Percentiles rank a stretch among this genome's conserved stretches.
Conservation (phyloP, 2,888 invertebrate genomes). For the Aleiodes leptofemur region DNA sequence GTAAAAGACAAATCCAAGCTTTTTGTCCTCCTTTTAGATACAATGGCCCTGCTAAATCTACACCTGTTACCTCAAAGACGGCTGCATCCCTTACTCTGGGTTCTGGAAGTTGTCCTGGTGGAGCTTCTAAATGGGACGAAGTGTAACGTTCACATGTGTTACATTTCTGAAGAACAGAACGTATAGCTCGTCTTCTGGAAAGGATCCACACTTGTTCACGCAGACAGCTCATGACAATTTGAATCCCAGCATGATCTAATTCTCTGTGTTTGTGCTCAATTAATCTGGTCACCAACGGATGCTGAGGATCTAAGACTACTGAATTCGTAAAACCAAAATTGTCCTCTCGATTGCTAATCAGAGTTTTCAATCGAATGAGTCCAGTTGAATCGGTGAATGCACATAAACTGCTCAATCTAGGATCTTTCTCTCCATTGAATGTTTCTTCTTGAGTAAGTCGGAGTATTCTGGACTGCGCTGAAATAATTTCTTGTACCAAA, state of each 20-base stretch:
- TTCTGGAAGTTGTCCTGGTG: constrained; percentile 56
- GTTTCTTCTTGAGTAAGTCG: background rate
- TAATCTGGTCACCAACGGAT: constrained; percentile 12
- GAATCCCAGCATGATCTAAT: background rate
- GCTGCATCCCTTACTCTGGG: constrained; percentile 60
- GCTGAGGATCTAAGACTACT: constrained; percentile 31
- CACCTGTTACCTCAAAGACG: constrained; percentile 64
- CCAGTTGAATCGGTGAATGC: constrained; percentile 8
- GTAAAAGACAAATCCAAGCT: constrained; percentile 55
- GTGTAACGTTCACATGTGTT: constrained; percentile 48
- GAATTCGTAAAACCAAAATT: constrained; percentile 28
- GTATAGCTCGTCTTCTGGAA: constrained; percentile 35
- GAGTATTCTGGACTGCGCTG: constrained; percentile 1
- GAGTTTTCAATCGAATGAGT: constrained; percentile 47
- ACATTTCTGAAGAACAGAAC: constrained; percentile 35
- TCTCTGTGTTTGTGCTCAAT: background rate
- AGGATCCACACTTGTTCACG: constrained; percentile 46
- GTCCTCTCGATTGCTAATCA: constrained; percentile 39
- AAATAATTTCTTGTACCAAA: background rate
- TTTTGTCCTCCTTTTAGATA: constrained; percentile 58
- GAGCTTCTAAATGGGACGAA: constrained; percentile 46
- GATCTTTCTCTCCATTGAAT: background rate
- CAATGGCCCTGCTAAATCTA: constrained; percentile 71
- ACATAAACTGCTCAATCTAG: background rate
- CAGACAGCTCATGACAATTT: constrained; percentile 25